Conservation (phyloP, 35 echinoderm and acorn worm genomes). For the Chiridota heheva region DNA sequence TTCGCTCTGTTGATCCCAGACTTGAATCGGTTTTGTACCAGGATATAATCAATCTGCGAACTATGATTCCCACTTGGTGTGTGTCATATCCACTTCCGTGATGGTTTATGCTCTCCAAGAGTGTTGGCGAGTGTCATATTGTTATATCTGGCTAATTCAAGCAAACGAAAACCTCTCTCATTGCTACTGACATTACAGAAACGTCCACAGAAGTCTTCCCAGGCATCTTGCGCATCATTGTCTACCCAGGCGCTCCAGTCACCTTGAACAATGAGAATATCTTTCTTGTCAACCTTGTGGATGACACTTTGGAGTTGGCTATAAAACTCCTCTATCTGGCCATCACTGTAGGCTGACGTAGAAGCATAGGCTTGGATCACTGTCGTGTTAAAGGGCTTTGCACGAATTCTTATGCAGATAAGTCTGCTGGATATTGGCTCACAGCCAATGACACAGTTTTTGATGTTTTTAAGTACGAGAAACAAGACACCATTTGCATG, state of each 20-base stretch:
- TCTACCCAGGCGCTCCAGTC: slow-evolving; percentile 67
- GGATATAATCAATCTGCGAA: not conserved
- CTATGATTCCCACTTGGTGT: not conserved
- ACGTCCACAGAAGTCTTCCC: slow-evolving; percentile 16
- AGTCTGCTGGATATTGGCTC: slow-evolving; percentile 15
- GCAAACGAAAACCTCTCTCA: not conserved
- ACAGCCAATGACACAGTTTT: slow-evolving; percentile 23
- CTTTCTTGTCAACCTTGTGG: slow-evolving; percentile 16
- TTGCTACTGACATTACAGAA: slow-evolving; percentile 13
- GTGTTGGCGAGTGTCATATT: slow-evolving; percentile 29
- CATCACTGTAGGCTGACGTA: not conserved
- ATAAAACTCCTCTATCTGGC: slow-evolving; percentile 24
- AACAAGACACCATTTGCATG: slow-evolving; percentile 37
- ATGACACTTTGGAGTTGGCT: slow-evolving; percentile 29
- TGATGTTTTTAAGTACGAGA: slow-evolving; percentile 32
- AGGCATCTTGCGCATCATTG: slow-evolving; percentile 7
- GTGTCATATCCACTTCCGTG: slow-evolving; percentile 1
- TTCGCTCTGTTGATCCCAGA: slow-evolving; percentile 38
- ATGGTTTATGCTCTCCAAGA: slow-evolving; percentile 32
- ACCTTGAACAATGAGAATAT: slow-evolving; percentile 53
- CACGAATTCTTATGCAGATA: slow-evolving; percentile 33
- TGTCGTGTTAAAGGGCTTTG: slow-evolving; percentile 53
- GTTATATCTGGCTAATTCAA: slow-evolving; percentile 50
- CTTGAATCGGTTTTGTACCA: slow-evolving; percentile 10
- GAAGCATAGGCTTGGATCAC: slow-evolving; percentile 37